phyloP scores from a whole-genome alignment of 2,113 vertebrate genomes.

The Gobius niger region DNA sequence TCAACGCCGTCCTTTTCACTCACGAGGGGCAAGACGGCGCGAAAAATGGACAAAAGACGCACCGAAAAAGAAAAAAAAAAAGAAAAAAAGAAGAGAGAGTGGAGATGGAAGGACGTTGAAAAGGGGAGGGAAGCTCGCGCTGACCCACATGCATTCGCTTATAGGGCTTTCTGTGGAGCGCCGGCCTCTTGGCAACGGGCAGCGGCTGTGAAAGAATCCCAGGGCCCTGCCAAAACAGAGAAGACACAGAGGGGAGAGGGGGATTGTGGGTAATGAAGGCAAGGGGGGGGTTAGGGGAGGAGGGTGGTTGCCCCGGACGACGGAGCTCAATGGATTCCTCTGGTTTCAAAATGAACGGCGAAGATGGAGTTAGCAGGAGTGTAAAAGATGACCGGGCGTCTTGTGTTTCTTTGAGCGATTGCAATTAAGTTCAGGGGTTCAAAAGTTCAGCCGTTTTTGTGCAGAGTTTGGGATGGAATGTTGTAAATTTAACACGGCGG shows the following conservation, averaged over 20 bases:
- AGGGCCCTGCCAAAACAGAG: conserved; percentile 79
- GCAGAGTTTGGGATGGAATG: background rate
- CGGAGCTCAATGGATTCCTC: conserved; percentile 62
- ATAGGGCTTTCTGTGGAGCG: conserved; percentile 62
- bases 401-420: background rate
- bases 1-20: conserved; percentile 79
- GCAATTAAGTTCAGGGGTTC: background rate
- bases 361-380: background rate
- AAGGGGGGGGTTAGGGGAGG: conserved; percentile 13
- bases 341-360: conserved; percentile 32
- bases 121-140: conserved; percentile 55
- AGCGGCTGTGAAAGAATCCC: conserved; percentile 79
- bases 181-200: conserved; percentile 77
- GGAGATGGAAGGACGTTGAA: conserved; percentile 50
- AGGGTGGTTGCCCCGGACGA: conserved; percentile 66
- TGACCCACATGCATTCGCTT: conserved; percentile 75
- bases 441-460: background rate
- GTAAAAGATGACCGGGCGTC: background rate
- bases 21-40: conserved; percentile 48
- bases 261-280: conserved; percentile 16
- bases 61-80: too few species aligned
- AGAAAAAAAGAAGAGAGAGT: conserved; percentile 14
- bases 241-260: conserved; percentile 27
- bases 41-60: conserved; percentile 28
- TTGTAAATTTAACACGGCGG: too few species aligned